Evolutionary conservation across 2,797 vertebrate species (phyloP), one percentile per base, ranked within the genome.

Genomic region (Lepilemur septentrionalis): DNA sequence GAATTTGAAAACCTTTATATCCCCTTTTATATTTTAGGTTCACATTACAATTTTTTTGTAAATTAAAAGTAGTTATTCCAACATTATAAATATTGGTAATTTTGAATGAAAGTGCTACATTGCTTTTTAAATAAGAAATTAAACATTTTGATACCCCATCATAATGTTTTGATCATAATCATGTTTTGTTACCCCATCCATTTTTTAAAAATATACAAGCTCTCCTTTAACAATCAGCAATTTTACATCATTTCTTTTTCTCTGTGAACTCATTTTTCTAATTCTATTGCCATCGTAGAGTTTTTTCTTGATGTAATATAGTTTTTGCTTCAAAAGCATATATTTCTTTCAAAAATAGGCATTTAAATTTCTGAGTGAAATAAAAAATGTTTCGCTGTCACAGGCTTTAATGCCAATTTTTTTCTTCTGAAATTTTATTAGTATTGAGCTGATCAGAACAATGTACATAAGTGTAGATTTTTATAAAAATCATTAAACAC

Each of bases 1-100:
- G 20, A 96, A 75, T 91, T 92, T 80, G 13, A 84, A 94, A 96
- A 86, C 79, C 41, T 59, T 0, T 88, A 30, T 80, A 13, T 92
- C 12, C 30, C 32, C 22, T 75, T 92, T 25, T 75, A 25, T 90
- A 72, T 94, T 94, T 84, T 96, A 91, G 41, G 28, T 79, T 82
- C 23, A 88, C 18, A 52, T 75, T 90, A 85, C 78, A 38, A 59
- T 57, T 91, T 85, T 89, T 93, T 75, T 13, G 12, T 65, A 67
- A 82, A 28, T 87, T 78, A 61, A 50, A 80, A 91, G 59, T 73
- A 72, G 9, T 65, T 96, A 48, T 86, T 96, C 75, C 8, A 96
- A 35, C 55, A 52, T 67, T 81, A 6, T 63, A 76, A 81, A 41
- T 94, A 76, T 57, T 87, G 48, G 0, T 87, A 43, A 55, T 73